Conservation (phyloP, 2,797 vertebrate genomes). For the Arremon brunneinucha region DNA sequence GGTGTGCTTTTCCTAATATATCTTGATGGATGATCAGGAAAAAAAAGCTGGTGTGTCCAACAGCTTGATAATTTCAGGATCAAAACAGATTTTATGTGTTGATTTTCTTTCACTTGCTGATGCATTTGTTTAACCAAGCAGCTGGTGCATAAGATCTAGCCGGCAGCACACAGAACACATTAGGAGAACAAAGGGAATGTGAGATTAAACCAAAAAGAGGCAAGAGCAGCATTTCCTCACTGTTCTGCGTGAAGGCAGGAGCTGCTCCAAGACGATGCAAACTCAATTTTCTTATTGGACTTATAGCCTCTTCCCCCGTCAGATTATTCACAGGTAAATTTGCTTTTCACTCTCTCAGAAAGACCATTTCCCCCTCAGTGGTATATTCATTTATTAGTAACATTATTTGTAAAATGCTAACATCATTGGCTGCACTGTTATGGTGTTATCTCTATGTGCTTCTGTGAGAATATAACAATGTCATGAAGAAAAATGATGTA, state of each 20-base stretch:
- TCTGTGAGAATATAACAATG: conserved; percentile 74
- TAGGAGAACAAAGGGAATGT: conserved; percentile 56
- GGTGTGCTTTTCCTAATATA: neutral
- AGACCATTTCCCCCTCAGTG: conserved; percentile 51
- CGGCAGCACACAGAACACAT: neutral
- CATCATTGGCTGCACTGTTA: conserved; percentile 62
- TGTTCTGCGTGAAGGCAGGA: conserved; percentile 28
- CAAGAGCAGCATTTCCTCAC: conserved; percentile 4
- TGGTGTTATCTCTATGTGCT: conserved; percentile 65
- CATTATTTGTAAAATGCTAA: conserved; percentile 74
- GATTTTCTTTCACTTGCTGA: conserved; percentile 49
- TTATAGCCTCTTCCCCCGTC: conserved; percentile 11
- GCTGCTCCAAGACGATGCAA: conserved; percentile 17
- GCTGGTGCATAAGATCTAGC: conserved; percentile 34
- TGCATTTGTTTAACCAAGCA: conserved; percentile 43
- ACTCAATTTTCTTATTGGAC: conserved; percentile 29
- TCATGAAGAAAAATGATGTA: conserved; percentile 76
- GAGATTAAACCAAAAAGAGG: conserved; percentile 41
- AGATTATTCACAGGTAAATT: conserved; percentile 68
- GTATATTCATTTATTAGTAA: conserved; percentile 69
- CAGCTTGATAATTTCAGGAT: conserved; percentile 11
- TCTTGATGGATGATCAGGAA: neutral
- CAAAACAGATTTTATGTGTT: conserved; percentile 2
- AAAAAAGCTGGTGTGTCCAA: neutral
- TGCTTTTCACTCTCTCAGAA: conserved; percentile 54